Evolutionary conservation across 2,113 vertebrate genomes (phyloP).

Genomic region (Brienomyrus longianalis): DNA sequence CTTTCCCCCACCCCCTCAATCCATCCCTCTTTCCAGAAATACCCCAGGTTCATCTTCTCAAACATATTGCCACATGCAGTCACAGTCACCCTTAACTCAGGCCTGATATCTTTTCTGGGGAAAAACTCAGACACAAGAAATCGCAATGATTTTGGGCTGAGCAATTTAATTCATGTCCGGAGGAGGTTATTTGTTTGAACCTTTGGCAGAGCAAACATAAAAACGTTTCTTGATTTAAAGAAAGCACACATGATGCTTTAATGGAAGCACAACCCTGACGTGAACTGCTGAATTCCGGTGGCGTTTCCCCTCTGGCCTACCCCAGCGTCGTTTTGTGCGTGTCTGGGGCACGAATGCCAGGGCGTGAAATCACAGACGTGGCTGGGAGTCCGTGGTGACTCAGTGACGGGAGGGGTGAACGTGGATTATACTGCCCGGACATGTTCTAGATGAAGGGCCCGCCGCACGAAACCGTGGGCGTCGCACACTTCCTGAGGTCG

Average conservation of each 20-base stretch:
- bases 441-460: background rate
- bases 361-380: background rate
- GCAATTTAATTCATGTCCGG: background rate
- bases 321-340: background rate
- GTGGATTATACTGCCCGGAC: background rate
- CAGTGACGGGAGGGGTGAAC: background rate
- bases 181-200: background rate
- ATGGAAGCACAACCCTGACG: too few relatives aligned
- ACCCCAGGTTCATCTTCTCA: background rate
- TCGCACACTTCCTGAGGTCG: background rate
- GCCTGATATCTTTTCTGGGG: background rate
- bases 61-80: background rate
- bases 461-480: slow-evolving; percentile 1
- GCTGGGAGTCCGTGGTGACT: background rate
- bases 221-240: background rate
- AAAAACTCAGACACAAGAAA: background rate
- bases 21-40: background rate
- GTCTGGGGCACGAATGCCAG: background rate
- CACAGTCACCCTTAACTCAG: background rate
- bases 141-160: background rate
- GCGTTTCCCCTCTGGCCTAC: background rate
- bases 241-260: background rate
- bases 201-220: background rate
- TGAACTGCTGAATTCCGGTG: background rate
- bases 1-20: background rate